Percentiles rank a stretch among this genome's conserved stretches.
Conservation (phyloP, 2,113 vertebrate genomes). For the Psettodes erumei region DNA sequence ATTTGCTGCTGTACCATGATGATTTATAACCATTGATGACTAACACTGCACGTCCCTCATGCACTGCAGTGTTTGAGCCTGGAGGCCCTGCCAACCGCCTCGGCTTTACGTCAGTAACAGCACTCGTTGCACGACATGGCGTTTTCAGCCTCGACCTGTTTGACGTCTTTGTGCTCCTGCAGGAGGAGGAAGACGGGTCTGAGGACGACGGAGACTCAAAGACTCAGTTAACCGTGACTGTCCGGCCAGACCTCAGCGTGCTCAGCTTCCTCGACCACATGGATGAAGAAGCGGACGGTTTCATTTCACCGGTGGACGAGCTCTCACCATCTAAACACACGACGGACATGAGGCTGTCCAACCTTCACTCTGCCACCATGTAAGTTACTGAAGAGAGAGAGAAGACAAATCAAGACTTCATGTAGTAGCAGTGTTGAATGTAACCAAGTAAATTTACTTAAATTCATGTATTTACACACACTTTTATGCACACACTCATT, state of each 20-base stretch:
- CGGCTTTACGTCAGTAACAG: not conserved
- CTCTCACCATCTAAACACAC: slow-evolving; percentile 86
- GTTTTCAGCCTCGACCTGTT: not conserved
- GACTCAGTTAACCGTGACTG: slow-evolving; percentile 82
- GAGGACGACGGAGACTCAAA: slow-evolving; percentile 88
- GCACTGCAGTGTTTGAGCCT: slow-evolving; percentile 18
- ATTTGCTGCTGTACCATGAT: slow-evolving; percentile 8
- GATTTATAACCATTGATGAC: slow-evolving; percentile 49
- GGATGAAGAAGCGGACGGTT: slow-evolving; percentile 92
- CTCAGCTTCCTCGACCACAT: slow-evolving; percentile 90
- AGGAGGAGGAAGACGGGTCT: slow-evolving; percentile 95
- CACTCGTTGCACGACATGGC: not conserved
- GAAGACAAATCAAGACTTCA: no score
- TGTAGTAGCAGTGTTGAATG: no score
- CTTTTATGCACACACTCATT: no score
- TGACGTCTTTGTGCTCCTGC: slow-evolving; percentile 33
- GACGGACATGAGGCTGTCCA: slow-evolving; percentile 92
- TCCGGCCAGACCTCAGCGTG: slow-evolving; percentile 85
- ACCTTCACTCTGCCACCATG: slow-evolving; percentile 94
- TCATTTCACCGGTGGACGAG: slow-evolving; percentile 95
- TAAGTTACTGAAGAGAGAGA: slow-evolving; percentile 76
- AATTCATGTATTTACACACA: no score
- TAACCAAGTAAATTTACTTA: not conserved
- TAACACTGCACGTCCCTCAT: slow-evolving; percentile 57
- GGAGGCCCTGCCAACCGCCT: not conserved